A percentile compares a stretch with the other conserved stretches of the same genome.
Conservation (phyloP, 2,797 vertebrate species). For the Mormyrops attenuatus region DNA sequence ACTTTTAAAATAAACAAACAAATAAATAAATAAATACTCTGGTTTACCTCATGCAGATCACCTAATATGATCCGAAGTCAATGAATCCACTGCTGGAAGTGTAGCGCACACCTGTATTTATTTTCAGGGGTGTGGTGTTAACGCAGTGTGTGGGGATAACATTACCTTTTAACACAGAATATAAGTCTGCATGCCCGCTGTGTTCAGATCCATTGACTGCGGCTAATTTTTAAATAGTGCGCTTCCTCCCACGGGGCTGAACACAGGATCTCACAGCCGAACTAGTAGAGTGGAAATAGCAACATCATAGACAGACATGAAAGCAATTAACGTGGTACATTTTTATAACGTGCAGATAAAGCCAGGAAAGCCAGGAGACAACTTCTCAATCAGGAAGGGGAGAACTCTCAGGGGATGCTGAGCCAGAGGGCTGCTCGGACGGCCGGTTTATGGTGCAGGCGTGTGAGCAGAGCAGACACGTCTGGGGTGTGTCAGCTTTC, state of each 20-base stretch:
- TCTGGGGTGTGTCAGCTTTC: not conserved
- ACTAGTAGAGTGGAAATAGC: not conserved
- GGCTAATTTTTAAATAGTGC: not conserved
- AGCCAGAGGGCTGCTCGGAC: not conserved
- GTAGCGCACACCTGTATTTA: not conserved
- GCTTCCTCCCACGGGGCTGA: not conserved
- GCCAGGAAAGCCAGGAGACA: not conserved
- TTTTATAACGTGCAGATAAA: not conserved
- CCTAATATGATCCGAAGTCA: not conserved
- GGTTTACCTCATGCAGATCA: not conserved
- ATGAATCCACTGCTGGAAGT: not conserved
- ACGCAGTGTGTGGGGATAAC: not conserved
- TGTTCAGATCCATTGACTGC: not conserved
- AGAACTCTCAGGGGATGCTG: not conserved
- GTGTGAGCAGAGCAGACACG: not conserved
- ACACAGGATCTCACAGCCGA: not conserved
- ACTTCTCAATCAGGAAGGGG: not conserved
- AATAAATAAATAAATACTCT: not conserved
- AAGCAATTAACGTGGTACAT: not conserved
- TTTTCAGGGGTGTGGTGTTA: not conserved
- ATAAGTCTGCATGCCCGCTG: not conserved
- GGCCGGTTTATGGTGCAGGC: not conserved
- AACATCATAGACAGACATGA: not conserved
- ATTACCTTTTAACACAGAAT: not conserved
- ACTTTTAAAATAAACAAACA: not conserved